phyloP scores from a whole-genome alignment of 2,888 invertebrate genomes.

The Auanema freiburgensis region DNA sequence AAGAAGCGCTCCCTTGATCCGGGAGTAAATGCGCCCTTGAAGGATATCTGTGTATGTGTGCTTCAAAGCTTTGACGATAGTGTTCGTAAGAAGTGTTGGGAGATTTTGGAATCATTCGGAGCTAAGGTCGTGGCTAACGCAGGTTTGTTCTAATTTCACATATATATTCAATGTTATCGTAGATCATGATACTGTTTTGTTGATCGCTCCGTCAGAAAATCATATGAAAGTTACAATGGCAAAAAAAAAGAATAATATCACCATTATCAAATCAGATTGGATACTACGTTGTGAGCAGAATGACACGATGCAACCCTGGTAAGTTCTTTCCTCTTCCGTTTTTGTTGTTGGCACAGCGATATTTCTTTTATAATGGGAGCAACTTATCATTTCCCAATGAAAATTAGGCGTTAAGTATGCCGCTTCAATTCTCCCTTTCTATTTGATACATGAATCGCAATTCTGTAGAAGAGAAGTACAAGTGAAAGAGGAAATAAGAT shows the following conservation, averaged over 20 bases:
- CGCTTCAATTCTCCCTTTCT: too few relatives aligned
- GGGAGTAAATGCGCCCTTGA: conserved; percentile 12
- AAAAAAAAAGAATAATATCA: conserved; percentile 13
- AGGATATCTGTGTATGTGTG: conserved; percentile 34
- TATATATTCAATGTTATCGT: background rate
- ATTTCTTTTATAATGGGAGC: too few relatives aligned
- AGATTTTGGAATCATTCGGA: conserved; percentile 43
- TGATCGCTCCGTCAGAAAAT: conserved; percentile 18
- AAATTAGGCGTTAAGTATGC: too few relatives aligned
- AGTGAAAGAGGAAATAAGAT: too few relatives aligned
- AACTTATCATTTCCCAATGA: too few relatives aligned
- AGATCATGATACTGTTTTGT: conserved; percentile 19
- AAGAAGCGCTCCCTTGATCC: background rate
- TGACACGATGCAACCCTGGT: conserved; percentile 29
- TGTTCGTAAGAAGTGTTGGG: conserved; percentile 31
- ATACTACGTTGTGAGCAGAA: conserved; percentile 29
- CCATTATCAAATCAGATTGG: conserved; percentile 35
- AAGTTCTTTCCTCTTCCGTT: background rate
- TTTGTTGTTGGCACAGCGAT: too few relatives aligned
- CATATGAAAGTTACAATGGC: conserved; percentile 18
- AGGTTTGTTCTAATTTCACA: conserved; percentile 22
- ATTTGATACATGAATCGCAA: too few relatives aligned
- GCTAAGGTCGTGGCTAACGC: conserved; percentile 45
- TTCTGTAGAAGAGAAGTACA: too few relatives aligned
- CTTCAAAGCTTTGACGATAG: conserved; percentile 18